These are phyloP conservation scores for Noctua janthina DNA, from an alignment of 2,888 invertebrate genomes.

Conservation along the genomic window DNA sequence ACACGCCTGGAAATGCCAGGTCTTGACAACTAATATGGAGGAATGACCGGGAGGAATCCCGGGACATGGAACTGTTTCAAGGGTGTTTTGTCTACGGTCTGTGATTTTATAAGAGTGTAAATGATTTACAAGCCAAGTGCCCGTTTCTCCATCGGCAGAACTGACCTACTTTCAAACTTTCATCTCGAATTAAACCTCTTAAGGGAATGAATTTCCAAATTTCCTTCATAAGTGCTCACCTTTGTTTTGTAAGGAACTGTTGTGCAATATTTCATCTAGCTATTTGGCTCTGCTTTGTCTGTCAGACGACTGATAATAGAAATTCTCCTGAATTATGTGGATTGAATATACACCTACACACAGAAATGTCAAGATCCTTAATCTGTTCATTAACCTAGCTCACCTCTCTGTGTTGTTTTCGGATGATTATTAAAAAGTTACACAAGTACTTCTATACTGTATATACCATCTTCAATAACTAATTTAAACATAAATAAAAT, in stretches of 20 bases:
- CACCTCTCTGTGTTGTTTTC: background rate
- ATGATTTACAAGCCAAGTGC: background rate
- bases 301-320: background rate
- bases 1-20: slow-evolving; percentile 31
- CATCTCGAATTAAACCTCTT: background rate
- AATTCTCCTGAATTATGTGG: background rate
- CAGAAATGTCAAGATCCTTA: background rate
- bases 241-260: background rate
- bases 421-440: background rate
- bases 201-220: background rate
- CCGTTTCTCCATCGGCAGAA: background rate
- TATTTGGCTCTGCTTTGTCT: background rate
- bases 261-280: background rate
- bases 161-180: background rate
- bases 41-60: slow-evolving; percentile 13
- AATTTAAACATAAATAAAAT: background rate
- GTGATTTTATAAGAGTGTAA: background rate
- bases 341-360: background rate
- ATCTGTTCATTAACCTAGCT: background rate
- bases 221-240: background rate
- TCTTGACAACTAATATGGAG: slow-evolving; percentile 27
- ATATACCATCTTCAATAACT: background rate
- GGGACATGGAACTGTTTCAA: background rate
- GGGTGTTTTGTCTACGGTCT: too few relatives aligned
- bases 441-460: background rate